These are phyloP conservation scores for Ochotona princeps DNA, from an alignment of 2,113 vertebrate genomes.

Conservation along the genomic window DNA sequence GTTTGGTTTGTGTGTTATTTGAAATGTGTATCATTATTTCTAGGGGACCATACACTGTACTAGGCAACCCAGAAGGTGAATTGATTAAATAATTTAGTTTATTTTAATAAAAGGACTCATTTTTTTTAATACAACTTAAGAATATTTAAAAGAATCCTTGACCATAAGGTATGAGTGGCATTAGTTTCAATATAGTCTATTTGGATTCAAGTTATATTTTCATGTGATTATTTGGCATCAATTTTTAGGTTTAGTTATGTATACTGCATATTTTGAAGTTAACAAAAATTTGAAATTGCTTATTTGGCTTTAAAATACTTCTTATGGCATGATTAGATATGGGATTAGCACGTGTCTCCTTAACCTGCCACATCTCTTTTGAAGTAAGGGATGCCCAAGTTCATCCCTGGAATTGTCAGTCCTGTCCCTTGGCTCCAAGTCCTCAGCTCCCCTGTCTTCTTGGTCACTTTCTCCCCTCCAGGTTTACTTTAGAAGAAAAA, in stretches of 20 bases:
- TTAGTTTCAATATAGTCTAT: neutral
- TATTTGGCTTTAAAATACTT: neutral
- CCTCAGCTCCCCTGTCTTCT: neutral
- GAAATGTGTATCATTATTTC: neutral
- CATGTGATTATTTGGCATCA: neutral
- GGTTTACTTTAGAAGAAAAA: neutral
- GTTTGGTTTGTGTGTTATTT: neutral
- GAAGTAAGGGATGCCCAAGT: neutral
- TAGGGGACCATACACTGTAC: neutral
- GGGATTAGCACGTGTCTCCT: neutral
- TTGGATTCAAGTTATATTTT: neutral
- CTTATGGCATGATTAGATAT: neutral
- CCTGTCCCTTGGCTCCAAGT: neutral
- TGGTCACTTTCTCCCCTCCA: accelerated
- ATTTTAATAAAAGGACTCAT: neutral
- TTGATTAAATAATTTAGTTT: neutral
- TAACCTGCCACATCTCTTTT: neutral
- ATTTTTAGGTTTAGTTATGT: neutral
- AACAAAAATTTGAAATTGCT: neutral
- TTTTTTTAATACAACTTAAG: neutral
- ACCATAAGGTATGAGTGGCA: neutral
- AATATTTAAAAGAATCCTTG: neutral
- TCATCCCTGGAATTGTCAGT: neutral
- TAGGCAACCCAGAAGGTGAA: neutral
- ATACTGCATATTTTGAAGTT: neutral